Base-by-base conservation (phyloP, 1,140 invertebrate genomes). In the Drosophila arawakana region DNA sequence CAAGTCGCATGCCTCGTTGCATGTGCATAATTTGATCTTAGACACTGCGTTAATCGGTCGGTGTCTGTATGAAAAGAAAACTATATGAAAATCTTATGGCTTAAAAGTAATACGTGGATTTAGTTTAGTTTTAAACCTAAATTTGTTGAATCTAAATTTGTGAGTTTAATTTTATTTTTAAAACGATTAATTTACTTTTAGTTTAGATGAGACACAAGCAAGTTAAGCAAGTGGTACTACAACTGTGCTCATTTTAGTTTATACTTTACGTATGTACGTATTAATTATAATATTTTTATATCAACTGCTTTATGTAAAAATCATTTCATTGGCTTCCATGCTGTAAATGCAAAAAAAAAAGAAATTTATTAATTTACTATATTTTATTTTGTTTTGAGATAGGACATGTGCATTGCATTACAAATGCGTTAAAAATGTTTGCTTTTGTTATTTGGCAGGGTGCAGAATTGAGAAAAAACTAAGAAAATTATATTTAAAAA, bases 101-200 rank as follows among this genome's bases (percentile, higher is more conserved):
- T 68, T 34, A 37, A 9, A 46, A 54, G 39, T 35, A 21, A 30
- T 58, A 52, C 34, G 35, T 50, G 62, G 54, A 73, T 55, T 73
- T 68, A 73, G 63, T 60, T 73, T 30, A 68, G 39, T 52, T 68
- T 54, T 41, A 44, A 58, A 54, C 25, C 34, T 43, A 62, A 13
- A 72, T 85, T 85, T 88, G 82, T 85, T 85, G 72, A 82, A 88
- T 86, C 73, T 82, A 86, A 80, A 77, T 82, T 76, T 86, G 65
- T 80, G 61, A 81, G 61, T 86, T 78, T 79, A 67, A 79, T 82
- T 72, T 73, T 80, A 76, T 66, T 65, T 65, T 82, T 73, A 70
- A 76, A 76, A 35, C 52, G 50, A 49, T 73, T 88, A 67, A 55
- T 69, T 73, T 68, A 61, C 34, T 10, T 58, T 66, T 74, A 74